Conservation (phyloP, 2,888 invertebrate species). For the Pristionchus fissidentatus region DNA sequence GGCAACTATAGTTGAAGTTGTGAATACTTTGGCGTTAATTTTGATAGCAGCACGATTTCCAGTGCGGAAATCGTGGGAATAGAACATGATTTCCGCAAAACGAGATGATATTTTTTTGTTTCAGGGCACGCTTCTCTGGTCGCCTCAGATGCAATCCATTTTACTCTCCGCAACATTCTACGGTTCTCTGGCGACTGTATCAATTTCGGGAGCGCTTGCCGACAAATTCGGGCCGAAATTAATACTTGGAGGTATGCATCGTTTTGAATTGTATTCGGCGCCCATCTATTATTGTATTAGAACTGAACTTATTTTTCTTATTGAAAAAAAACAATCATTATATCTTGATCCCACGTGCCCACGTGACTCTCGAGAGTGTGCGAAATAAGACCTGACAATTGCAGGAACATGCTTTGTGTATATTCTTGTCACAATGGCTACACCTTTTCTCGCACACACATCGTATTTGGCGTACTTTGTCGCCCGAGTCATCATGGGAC, state of each 20-base stretch:
- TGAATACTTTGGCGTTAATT: too few relatives aligned
- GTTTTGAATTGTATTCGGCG: too few relatives aligned
- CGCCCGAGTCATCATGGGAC: constrained; percentile 64
- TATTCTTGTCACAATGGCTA: constrained; percentile 53
- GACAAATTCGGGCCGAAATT: constrained; percentile 67
- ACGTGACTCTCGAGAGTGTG: too few relatives aligned
- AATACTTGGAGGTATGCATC: constrained; percentile 52
- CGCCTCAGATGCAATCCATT: constrained; percentile 61
- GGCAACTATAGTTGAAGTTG: too few relatives aligned
- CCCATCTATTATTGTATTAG: not conserved
- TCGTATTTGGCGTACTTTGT: constrained; percentile 58
- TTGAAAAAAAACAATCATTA: too few relatives aligned
- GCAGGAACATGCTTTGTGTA: constrained; percentile 55
- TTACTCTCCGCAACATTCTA: constrained; percentile 67
- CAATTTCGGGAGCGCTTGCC: constrained; percentile 62
- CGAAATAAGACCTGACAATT: not conserved
- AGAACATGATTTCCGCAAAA: too few relatives aligned
- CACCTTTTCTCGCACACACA: constrained; percentile 58
- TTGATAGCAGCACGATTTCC: too few relatives aligned
- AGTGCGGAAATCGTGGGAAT: too few relatives aligned
- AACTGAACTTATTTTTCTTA: too few relatives aligned
- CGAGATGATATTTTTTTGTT: not conserved
- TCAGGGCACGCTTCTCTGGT: constrained; percentile 64
- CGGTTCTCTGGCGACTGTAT: constrained; percentile 63
- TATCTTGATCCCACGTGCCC: not conserved